Evolutionary conservation across 2,113 vertebrate species (phyloP), one percentile per base, ranked within the genome.

Genomic region (Herpailurus yagouaroundi): DNA sequence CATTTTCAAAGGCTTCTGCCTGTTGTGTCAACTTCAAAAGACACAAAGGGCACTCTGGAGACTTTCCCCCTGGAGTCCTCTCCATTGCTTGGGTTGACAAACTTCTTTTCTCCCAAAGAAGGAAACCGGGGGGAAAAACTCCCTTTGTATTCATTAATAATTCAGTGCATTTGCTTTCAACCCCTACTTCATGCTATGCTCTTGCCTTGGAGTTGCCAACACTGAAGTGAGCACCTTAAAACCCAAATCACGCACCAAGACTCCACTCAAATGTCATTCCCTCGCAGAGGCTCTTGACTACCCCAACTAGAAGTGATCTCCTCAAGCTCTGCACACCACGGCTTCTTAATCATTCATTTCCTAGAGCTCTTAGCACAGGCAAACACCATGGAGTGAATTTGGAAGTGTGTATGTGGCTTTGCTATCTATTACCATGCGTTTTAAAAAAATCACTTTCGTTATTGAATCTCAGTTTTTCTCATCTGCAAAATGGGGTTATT

Each of bases 401-500:
- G 29, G 71, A 96, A 8, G 3, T 36, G 2, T 16, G 1, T 27
- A 27, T 33, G 38, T 74, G 18, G 7, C 25, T 83, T 77, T 80
- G 29, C 23, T 52, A 48, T 31, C 33, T 93, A 69, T 27, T 79
- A 25, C 5, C 55, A 0, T 25, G 21, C 29, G 25, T 50, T 91
- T 82, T 63, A 31, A 66, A 77, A 95, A 97, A 90, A 63, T 38
- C 27, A 29, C 27, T 73, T 94, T 79, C 19, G 29, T 97, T 83
- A 36, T 11, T 76, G 31, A 66, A 71, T 81, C 36, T 93, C 80
- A 80, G 0, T 55, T 41, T 89, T 91, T 82, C 25, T 92, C 36
- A 86, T n/a, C 36, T 89, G n/a, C 55, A 57, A 95, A 85, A 87
- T n/a, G 36, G 21, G 36, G 5, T 85, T 71, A 71, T 85, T 60